phyloP scores from a whole-genome alignment of 2,113 vertebrate species.

The Catharus minimus region DNA sequence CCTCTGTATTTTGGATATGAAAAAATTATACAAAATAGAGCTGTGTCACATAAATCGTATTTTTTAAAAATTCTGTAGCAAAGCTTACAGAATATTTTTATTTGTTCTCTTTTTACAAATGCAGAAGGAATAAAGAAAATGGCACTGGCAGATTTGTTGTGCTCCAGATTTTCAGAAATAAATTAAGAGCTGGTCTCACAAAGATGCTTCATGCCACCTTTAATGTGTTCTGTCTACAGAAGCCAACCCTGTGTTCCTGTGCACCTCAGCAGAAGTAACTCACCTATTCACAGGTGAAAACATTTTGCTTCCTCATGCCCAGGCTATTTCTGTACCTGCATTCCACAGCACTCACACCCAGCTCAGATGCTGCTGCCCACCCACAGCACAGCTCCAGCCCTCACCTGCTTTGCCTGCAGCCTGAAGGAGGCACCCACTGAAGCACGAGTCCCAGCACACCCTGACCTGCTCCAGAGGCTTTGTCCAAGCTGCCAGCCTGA shows the following conservation, averaged over 20 bases:
- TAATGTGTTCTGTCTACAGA: not conserved
- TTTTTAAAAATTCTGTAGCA: not conserved
- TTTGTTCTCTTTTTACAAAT: not conserved
- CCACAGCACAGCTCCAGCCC: not conserved
- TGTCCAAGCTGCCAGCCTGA: not conserved
- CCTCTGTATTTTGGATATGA: conserved; percentile 5
- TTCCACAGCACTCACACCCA: conserved; percentile 31
- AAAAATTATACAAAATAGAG: conserved; percentile 32
- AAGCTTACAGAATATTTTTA: not conserved
- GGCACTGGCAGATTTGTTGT: not conserved
- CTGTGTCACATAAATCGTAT: not conserved
- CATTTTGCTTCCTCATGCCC: conserved; percentile 48
- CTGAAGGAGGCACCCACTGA: not conserved
- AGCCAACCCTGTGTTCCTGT: not conserved
- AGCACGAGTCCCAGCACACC: not conserved
- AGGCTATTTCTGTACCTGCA: conserved; percentile 1
- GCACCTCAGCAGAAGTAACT: conserved; percentile 18
- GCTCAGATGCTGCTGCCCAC: not conserved
- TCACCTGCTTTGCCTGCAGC: not conserved
- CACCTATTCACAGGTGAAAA: not conserved
- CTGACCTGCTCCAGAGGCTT: not conserved
- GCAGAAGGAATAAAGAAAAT: conserved; percentile 3
- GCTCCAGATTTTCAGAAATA: not conserved
- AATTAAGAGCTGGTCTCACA: not conserved
- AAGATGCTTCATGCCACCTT: not conserved